These are phyloP conservation scores for Aphelenchoides besseyi DNA, from an alignment of 1,140 invertebrate genomes.

Conservation along the genomic window DNA sequence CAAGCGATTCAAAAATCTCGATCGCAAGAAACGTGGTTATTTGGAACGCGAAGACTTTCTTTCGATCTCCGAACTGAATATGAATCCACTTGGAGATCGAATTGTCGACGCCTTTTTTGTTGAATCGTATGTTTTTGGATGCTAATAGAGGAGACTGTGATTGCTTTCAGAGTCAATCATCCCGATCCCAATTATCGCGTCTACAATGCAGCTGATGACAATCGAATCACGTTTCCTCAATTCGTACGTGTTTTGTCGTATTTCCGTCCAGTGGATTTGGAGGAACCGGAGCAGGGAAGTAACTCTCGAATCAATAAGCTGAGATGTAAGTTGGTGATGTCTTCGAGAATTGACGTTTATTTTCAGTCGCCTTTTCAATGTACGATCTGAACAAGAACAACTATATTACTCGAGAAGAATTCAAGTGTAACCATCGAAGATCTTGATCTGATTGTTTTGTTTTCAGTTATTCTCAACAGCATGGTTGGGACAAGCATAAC, in stretches of 20 bases:
- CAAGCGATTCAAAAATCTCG: slow-evolving; percentile 2
- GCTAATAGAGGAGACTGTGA: too few species aligned
- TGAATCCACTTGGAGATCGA: slow-evolving; percentile 90
- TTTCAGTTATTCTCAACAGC: slow-evolving; percentile 60
- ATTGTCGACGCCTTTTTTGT: slow-evolving; percentile 96
- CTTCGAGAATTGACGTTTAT: slow-evolving; percentile 13
- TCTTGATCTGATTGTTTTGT: too few species aligned
- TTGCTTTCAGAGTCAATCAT: slow-evolving; percentile 38
- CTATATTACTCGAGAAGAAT: slow-evolving; percentile 89
- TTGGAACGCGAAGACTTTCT: slow-evolving; percentile 74
- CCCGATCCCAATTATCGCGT: slow-evolving; percentile 8
- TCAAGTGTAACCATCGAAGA: too few species aligned
- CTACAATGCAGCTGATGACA: slow-evolving; percentile 37
- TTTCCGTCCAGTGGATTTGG: slow-evolving; percentile 88
- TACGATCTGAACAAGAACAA: slow-evolving; percentile 98
- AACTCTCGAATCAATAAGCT: slow-evolving; percentile 94
- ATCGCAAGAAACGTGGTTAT: slow-evolving; percentile 15
- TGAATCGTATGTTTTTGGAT: slow-evolving; percentile 70
- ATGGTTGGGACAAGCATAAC: slow-evolving; percentile 97
- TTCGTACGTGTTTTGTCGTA: slow-evolving; percentile 93
- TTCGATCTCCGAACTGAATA: slow-evolving; percentile 83
- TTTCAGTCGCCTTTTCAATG: slow-evolving; percentile 97
- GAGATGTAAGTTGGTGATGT: slow-evolving; percentile 72
- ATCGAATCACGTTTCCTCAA: slow-evolving; percentile 84
- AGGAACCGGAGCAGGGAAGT: slow-evolving; percentile 76